Evolutionary conservation across 2,888 invertebrate species (phyloP), one percentile per base, ranked within the genome.

Genomic region (Saturnia japonica): DNA sequence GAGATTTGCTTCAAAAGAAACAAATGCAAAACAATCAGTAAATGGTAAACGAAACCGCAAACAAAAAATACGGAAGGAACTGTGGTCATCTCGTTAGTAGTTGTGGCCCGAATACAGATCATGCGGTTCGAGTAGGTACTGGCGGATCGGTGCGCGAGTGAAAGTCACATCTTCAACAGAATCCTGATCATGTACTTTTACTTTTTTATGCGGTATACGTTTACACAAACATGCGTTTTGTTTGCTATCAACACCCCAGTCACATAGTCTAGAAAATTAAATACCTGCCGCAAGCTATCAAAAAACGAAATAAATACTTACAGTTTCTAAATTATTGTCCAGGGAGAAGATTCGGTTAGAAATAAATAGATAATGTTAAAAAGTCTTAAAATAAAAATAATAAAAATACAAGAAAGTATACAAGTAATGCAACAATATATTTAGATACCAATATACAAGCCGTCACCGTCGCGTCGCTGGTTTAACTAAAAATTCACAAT

Each of bases 111-210:
- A 60, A 60, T 60, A 60, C 57, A 60, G 57, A 60, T 60, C 25
- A 60, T 28, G 25, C 57, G 25, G 14, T 0, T 28, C 57, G 54
- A 11, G 43, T 67, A 19, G 22, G 54, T 54, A 45, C 66, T 22
- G 54, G n/a, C 54, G 57, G 25, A 28, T 60, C 57, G 43, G 22
- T 40, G 51, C 43, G 57, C 68, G 57, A 60, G 70, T 71, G 70
- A 71, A 71, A 71, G 70, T 71, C 40, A 57, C 34, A 62, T 47
- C 66, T 66, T 54, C 45, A 34, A 67, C 67, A 68, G 70, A 71
- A 60, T 71, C 70, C 60, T 60, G 67, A 45, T 67, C 70, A n/a
- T 25, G 69, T 43, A 68, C 70, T 71, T 71, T 71, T 71, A 71
- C 70, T 71, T 71, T 71, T 68, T 34, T 34, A 68, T 67, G 28